Base-by-base conservation (phyloP, 2,113 vertebrate genomes). In the Dicerorhinus sumatrensis region DNA sequence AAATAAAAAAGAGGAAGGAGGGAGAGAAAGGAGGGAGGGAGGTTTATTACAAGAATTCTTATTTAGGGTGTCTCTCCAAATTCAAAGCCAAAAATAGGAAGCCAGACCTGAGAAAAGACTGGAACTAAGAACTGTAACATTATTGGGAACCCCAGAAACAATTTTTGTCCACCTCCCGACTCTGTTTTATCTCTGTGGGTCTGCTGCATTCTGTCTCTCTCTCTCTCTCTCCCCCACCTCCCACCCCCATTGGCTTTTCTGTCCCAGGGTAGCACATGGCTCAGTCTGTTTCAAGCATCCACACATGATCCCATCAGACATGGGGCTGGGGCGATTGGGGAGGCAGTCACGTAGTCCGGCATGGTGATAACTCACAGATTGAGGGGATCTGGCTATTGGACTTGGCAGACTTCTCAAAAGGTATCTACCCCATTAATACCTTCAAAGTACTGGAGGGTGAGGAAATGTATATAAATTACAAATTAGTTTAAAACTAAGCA, bases 391-490 rank as follows among this genome's bases (percentile, higher is more conserved):
- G 17, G 18, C 62, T 82, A 31, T 27, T 51, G 12, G 25, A 79
- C 17, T 20, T 31, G 31, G 48, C 13, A 79, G 65, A 87, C 58
- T 82, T 89, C 56, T 77, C 62, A 82, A 88, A 93, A 86, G n/a
- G 20, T 79, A 72, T 48, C 31, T 88, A 73, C 4, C 21, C 42
- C 25, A 25, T 70, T 58, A 81, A 86, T 36, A 87, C 46, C 54
- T 87, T 42, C 51, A 84, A 89, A 48, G 27, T 85, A 56, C 13
- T 84, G 9, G 20, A 92, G 36, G 8, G 51, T 83, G 3, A 75
- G 21, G 18, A 89, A 89, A 96, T 69, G 20, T 31, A 77, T n/a
- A 89, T 80, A 77, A 81, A 97, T 73, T 77, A 82, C 2, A n/a
- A 75, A 86, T 73, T 73, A 36, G 16, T 56, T 56, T 72, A 70